Base-by-base conservation (phyloP, 2,888 invertebrate species). In the Actias luna region DNA sequence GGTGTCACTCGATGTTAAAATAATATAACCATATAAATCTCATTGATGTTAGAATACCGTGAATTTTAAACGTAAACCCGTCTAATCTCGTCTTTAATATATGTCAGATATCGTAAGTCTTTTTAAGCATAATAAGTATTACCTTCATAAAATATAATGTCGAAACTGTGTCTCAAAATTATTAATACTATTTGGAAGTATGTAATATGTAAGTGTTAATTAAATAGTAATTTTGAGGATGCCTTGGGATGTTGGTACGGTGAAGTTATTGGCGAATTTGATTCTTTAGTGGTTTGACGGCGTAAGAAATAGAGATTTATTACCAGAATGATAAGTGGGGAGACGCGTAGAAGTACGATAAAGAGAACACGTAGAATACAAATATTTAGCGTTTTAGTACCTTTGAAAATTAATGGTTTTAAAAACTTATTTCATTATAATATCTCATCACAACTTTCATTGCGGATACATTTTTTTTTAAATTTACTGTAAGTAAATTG, bases 191-290 rank as follows among this genome's bases (percentile, higher is more conserved):
- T 50, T 50, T 50, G 25, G 46, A 46, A 46, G 3, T 46, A 10
- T 10, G 12, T 25, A 22, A 25, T 50, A 7, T 5, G 5, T n/a
- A 52, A 52, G 29, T 55, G 29, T 55, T 55, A 55, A 55, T 29
- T 55, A 55, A 55, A 55, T 29, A 29, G 55, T 42, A 42, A 42
- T 39, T 0, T 27, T 27, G 55, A 29, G 55, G 29, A 55, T 55
- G 55, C 16, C 18, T 55, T 55, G 29, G 8, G 5, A 8, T 29
- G 18, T 27, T 5, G 16, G n/a, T n/a, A 55, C 10, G 18, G n/a
- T 55, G n/a, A 52, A 52, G 52, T 16, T 46, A 46, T 22, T 52
- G 27, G 14, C 5, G 52, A 52, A 16, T 27, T 14, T n/a, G 16
- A 52, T 52, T 27, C 27, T 5, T 52, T 1, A 27, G 52, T 29